These are phyloP conservation scores for Macrophya alboannulata DNA, from an alignment of 2,888 invertebrate genomes.

Conservation along the genomic window DNA sequence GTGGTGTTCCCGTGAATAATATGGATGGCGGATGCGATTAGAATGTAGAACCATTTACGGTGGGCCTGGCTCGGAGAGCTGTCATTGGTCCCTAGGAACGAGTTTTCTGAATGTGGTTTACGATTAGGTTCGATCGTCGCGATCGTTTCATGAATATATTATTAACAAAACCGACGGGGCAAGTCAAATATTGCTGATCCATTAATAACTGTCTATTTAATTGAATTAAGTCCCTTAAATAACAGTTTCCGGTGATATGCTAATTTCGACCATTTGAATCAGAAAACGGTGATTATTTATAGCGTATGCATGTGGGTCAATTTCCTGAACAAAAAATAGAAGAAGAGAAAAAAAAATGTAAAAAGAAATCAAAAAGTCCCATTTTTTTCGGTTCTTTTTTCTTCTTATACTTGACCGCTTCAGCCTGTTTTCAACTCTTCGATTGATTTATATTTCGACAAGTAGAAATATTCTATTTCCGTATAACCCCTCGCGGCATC, in stretches of 20 bases:
- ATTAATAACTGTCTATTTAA: conserved; percentile 41
- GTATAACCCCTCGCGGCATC: not conserved
- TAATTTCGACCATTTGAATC: conserved; percentile 28
- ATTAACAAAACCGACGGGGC: not conserved
- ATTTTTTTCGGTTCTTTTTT: not conserved
- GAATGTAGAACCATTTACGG: conserved; percentile 52
- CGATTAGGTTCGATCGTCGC: conserved; percentile 30
- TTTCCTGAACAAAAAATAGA: not conserved
- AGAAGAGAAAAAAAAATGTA: not conserved
- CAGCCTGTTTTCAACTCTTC: conserved; percentile 13
- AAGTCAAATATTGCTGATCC: conserved; percentile 7
- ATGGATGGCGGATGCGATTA: conserved; percentile 55
- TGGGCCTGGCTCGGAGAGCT: conserved; percentile 10
- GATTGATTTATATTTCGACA: conserved; percentile 39
- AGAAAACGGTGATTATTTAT: not conserved
- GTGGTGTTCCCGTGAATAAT: conserved; percentile 55
- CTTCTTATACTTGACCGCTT: not conserved
- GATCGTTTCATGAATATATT: conserved; percentile 27
- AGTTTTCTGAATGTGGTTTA: conserved; percentile 3
- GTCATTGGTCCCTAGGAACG: conserved; percentile 37
- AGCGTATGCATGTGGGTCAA: conserved; percentile 9
- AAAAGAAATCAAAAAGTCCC: not conserved
- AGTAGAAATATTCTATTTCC: conserved; percentile 46
- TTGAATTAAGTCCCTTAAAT: conserved; percentile 41
- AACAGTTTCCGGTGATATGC: conserved; percentile 48